phyloP scores from a whole-genome alignment of 2,113 vertebrate genomes.

The Arothron firmamentum region DNA sequence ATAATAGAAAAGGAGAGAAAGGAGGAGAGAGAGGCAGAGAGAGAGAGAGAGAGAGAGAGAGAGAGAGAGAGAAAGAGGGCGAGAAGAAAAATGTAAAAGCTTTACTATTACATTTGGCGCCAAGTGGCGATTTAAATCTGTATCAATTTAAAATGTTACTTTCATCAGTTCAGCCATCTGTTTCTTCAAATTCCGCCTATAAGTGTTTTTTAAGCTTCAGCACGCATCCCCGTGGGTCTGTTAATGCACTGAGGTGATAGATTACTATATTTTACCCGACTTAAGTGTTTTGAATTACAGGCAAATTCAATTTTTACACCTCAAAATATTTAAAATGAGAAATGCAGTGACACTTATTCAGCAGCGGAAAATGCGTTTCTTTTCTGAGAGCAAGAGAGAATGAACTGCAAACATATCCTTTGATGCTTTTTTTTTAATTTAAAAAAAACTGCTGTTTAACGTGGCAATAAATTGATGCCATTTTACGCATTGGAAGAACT shows the following conservation, averaged over 20 bases:
- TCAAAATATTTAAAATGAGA: too few species aligned
- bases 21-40: slow-evolving; percentile 38
- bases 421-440: too few species aligned
- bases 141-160: not conserved
- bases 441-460: too few species aligned
- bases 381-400: slow-evolving; percentile 2
- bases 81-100: slow-evolving; percentile 51
- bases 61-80: slow-evolving; percentile 25
- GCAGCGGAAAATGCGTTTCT: not conserved
- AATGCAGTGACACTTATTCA: too few species aligned
- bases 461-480: not conserved
- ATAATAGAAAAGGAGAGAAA: slow-evolving; percentile 65
- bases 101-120: slow-evolving; percentile 49
- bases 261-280: too few species aligned
- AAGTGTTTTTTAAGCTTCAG: not conserved
- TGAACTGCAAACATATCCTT: slow-evolving; percentile 43
- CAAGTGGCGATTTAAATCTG: slow-evolving; percentile 7
- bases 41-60: slow-evolving; percentile 54
- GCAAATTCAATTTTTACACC: too few species aligned
- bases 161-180: not conserved
- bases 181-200: not conserved
- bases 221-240: not conserved
- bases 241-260: not conserved
- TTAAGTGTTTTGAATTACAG: too few species aligned
- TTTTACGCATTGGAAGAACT: not conserved